phyloP scores from a whole-genome alignment of 2,113 vertebrate species.

The Microcebus tavaratra region DNA sequence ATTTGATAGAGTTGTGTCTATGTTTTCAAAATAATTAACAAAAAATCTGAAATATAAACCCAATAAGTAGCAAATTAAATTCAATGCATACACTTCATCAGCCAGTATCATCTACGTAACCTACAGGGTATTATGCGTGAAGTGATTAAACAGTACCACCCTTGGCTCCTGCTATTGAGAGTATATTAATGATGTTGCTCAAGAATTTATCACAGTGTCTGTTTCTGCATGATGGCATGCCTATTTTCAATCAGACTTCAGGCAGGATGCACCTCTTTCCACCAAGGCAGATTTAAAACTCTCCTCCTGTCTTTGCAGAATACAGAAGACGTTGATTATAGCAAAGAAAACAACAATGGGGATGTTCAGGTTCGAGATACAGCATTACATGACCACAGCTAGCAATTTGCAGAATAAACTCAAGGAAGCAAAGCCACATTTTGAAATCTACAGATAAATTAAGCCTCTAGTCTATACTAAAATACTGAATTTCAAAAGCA shows the following conservation, averaged over 20 bases:
- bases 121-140: background rate
- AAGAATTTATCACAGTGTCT: background rate
- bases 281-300: constrained; percentile 59
- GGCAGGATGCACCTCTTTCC: constrained; percentile 43
- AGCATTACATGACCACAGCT: constrained; percentile 43
- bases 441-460: constrained; percentile 53
- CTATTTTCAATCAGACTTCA: constrained; percentile 59
- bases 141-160: background rate
- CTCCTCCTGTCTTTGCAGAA: constrained; percentile 42
- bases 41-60: constrained; percentile 64
- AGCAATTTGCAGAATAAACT: constrained; percentile 44
- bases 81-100: constrained; percentile 41
- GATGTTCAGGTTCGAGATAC: background rate
- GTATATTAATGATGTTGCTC: background rate
- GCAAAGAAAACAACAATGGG: constrained; percentile 44
- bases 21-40: constrained; percentile 67
- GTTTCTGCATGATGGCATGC: constrained; percentile 25
- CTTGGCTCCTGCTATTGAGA: background rate
- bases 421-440: constrained; percentile 25
- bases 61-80: constrained; percentile 73
- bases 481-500: background rate
- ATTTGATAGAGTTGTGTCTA: constrained; percentile 17
- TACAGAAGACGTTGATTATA: constrained; percentile 32
- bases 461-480: constrained; percentile 5
- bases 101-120: constrained; percentile 11